Evolutionary conservation across 2,113 vertebrate species (phyloP), one percentile per base, ranked within the genome.

Genomic region (Mugil cephalus): DNA sequence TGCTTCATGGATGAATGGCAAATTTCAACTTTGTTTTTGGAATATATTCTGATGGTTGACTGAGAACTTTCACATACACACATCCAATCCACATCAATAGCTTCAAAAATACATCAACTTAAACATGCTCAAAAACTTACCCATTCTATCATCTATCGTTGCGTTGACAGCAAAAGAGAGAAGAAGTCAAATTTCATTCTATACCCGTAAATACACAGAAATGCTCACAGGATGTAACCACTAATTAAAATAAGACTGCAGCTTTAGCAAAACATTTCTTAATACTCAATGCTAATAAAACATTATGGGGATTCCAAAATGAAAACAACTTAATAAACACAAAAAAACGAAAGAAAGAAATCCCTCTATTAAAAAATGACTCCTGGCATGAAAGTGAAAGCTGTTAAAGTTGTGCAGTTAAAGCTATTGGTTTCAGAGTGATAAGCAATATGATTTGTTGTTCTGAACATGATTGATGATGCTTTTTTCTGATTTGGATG

Each of bases 91-190:
- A 30, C 24, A 30, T 30, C 24, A 30, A 30, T 30, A 30, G 24
- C 2, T 3, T 30, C 3, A 30, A 30, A 30, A 30, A 5, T 2
- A 30, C 24, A 5, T 30, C 24, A 30, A 30, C 5, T 3, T 30
- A 5, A 30, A 30, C 24, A 30, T n/a, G n/a, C n/a, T n/a, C n/a
- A n/a, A n/a, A n/a, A 4, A 94, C 93, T 93, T 85, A 94, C 93
- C 93, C 91, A 93, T 2, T 56, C 80, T 4, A 77, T 42, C 88
- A 83, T 80, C 93, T 94, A 48, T 65, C 1, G 87, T 66, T 12
- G 84, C 86, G 42, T 79, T 50, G 75, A 65, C 30, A 69, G 54
- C 11, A 21, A 84, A 18, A 80, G 48, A 77, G 58, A 65, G 18
- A 64, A 6, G 11, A 21, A 42, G 24, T 70, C 30, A 9, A 0